A percentile compares a stretch with the other conserved stretches of the same genome.
These are phyloP conservation scores for Psittacula derbiana DNA, from an alignment of 2,797 vertebrate genomes.

Conservation along the genomic window DNA sequence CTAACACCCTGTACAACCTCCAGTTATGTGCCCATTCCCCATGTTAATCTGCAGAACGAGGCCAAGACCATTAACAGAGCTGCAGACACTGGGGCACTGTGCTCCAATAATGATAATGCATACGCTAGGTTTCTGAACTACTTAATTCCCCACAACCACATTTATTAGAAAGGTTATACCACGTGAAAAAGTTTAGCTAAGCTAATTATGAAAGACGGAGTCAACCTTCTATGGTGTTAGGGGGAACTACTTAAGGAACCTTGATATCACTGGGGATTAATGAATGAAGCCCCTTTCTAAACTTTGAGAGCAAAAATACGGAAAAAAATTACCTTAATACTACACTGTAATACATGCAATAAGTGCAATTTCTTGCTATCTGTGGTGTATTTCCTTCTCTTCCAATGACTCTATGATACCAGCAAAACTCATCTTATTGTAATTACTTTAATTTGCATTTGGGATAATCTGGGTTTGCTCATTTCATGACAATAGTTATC, in stretches of 20 bases:
- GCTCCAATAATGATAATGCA: background rate
- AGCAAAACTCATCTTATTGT: background rate
- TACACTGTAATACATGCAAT: background rate
- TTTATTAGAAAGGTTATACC: background rate
- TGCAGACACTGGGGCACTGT: background rate
- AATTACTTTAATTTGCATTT: background rate
- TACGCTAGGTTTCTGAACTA: background rate
- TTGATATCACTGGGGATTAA: background rate
- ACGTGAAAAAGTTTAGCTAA: background rate
- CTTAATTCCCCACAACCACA: background rate
- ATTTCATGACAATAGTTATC: background rate
- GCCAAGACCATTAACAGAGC: background rate
- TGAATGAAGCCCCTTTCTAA: background rate
- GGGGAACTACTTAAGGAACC: background rate
- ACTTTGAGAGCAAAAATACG: background rate
- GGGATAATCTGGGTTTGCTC: background rate
- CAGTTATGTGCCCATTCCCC: background rate
- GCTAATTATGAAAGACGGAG: background rate
- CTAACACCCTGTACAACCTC: background rate
- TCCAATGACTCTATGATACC: background rate
- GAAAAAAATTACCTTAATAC: background rate
- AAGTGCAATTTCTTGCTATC: background rate
- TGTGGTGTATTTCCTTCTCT: background rate
- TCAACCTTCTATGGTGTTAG: background rate
- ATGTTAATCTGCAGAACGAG: accelerated